phyloP scores from a whole-genome alignment of 2,113 vertebrate genomes.

The Rhizomys pruinosus region DNA sequence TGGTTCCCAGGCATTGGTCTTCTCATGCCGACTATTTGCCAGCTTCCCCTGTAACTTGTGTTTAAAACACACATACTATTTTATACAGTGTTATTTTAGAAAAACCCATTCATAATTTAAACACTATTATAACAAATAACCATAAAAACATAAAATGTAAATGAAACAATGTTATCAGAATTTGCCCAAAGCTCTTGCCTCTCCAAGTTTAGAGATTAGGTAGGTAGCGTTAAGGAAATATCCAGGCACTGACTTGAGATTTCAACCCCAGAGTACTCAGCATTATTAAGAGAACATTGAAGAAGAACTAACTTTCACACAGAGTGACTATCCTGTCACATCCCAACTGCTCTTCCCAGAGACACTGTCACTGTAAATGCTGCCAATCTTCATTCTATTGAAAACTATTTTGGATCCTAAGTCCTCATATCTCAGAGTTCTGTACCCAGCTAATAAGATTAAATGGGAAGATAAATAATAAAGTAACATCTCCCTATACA shows the following conservation, averaged over 20 bases:
- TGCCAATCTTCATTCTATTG: neutral
- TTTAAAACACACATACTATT: neutral
- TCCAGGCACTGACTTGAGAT: neutral
- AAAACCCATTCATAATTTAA: neutral
- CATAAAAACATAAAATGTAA: neutral
- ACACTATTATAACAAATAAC: neutral
- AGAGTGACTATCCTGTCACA: neutral
- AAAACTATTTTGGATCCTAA: conserved; percentile 5
- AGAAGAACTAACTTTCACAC: neutral
- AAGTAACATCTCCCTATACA: neutral
- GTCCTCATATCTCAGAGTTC: neutral
- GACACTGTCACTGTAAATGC: neutral
- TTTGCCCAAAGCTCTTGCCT: neutral
- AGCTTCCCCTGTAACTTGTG: neutral
- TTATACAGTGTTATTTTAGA: neutral
- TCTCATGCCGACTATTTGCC: neutral
- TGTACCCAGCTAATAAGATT: conserved; percentile 32
- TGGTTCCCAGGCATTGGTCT: neutral
- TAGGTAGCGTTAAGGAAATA: neutral
- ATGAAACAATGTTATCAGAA: neutral
- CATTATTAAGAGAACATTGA: neutral
- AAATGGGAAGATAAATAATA: neutral
- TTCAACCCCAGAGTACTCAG: neutral
- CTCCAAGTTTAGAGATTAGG: neutral
- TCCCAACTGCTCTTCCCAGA: neutral